Base-by-base conservation (phyloP, 2,797 vertebrate genomes). In the Diglossa cyanea region DNA sequence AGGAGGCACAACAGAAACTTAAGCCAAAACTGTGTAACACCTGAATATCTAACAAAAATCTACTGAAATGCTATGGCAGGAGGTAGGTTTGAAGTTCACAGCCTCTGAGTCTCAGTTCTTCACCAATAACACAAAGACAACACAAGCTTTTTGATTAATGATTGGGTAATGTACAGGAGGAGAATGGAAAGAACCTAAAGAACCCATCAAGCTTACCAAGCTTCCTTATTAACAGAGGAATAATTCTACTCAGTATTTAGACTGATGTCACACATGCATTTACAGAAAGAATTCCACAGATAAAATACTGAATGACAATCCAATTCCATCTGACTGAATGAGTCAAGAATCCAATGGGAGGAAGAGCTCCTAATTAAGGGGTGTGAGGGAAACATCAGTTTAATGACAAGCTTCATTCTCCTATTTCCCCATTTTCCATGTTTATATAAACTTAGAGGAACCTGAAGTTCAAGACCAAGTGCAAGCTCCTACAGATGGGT, bases 341-440 rank as follows among this genome's bases (percentile, higher is more conserved):
- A 87, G 24, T 26, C 19, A 33, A 61, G 20, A 35, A 83, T 54
- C 8, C 53, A 80, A 50, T 0, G 5, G 17, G 47, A 92, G 6
- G 31, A 75, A 55, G 8, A 72, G 35, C 4, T 66, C 40, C 20
- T 20, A 62, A 60, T 13, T 14, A 40, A 48, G 21, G 4, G 2
- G 2, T 13, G 13, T 2, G 0, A 3, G 0, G 3, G 6, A 20
- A 35, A n/a, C 25, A 61, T 11, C 3, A 1, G 4, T 71, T 65
- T 71, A 80, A 44, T 31, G 6, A 61, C 18, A 63, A 80, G 11
- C 17, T 76, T 65, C 21, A 66, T 13, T 37, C 28, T 73, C 11
- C 0, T 21, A 82, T 23, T 85, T 55, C 37, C 28, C 20, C 4
- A 53, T 73, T 76, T 92, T 42, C 74, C 28, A 47, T 35, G 51